phyloP scores from a whole-genome alignment of 2,113 vertebrate species.

The Erpornis zantholeuca region DNA sequence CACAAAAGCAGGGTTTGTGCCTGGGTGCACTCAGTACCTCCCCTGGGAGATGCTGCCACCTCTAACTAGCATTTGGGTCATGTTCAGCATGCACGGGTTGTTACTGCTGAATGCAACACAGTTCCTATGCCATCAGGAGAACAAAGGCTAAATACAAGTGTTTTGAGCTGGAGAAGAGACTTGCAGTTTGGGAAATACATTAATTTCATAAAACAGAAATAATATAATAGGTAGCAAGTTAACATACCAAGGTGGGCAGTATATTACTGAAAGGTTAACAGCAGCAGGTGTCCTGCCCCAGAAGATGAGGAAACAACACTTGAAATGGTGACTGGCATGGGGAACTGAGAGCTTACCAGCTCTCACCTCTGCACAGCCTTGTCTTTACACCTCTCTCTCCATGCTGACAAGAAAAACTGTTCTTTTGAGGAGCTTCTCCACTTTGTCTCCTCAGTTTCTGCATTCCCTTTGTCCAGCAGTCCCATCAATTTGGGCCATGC shows the following conservation, averaged over 20 bases:
- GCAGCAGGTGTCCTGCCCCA: neutral
- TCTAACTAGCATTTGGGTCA: neutral
- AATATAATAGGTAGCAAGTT: neutral
- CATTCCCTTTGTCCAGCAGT: neutral
- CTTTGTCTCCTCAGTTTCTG: neutral
- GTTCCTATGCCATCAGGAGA: neutral
- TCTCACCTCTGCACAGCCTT: neutral
- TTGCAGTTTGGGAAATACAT: neutral
- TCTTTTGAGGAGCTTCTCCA: neutral
- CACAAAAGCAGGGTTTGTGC: slow-evolving; percentile 3
- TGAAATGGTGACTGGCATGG: neutral
- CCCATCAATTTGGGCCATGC: neutral
- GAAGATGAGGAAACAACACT: neutral
- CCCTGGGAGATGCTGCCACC: slow-evolving; percentile 24
- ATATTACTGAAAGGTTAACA: neutral
- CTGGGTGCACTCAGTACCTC: slow-evolving; percentile 12
- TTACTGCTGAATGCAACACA: neutral
- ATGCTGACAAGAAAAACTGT: neutral
- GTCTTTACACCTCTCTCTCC: neutral
- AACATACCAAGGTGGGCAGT: neutral
- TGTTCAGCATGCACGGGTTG: neutral
- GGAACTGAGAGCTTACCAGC: neutral
- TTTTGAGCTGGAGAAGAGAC: neutral
- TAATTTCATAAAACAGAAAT: neutral
- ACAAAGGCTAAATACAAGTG: neutral